These are phyloP conservation scores for Macrobrachium nipponense DNA, from an alignment of 1,140 invertebrate species.

Conservation along the genomic window DNA sequence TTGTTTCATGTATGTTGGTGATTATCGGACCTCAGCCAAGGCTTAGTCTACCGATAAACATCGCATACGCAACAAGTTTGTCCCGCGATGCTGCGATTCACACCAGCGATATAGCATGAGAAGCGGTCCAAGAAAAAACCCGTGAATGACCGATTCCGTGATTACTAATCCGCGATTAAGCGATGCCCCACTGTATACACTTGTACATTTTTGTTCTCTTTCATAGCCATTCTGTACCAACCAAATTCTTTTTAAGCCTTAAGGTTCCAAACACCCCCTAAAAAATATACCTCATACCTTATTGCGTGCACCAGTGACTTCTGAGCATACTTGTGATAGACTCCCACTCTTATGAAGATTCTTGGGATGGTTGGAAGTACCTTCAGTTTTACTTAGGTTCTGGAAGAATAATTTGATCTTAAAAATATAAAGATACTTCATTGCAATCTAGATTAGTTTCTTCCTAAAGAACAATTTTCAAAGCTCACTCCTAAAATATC, in stretches of 20 bases:
- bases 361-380: constrained; percentile 33
- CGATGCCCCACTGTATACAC: too few relatives aligned
- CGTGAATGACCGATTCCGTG: too few relatives aligned
- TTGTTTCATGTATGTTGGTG: too few relatives aligned
- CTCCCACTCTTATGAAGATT: constrained; percentile 50
- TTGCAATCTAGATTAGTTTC: background rate
- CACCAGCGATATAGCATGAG: too few relatives aligned
- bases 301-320: constrained; percentile 43
- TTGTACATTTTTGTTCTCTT: too few relatives aligned
- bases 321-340: constrained; percentile 48
- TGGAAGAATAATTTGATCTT: background rate
- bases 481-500: background rate
- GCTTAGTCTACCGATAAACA: too few relatives aligned
- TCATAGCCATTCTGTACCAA: background rate
- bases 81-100: too few relatives aligned
- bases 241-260: background rate
- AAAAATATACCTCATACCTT: constrained; percentile 31
- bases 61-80: too few relatives aligned
- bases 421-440: background rate
- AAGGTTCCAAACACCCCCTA: background rate
- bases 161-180: too few relatives aligned
- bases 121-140: too few relatives aligned
- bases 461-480: background rate
- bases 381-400: constrained; percentile 51
- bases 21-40: too few relatives aligned